Base-by-base conservation (phyloP, 2,797 vertebrate species). In the Hypotaenidia philippensis region DNA sequence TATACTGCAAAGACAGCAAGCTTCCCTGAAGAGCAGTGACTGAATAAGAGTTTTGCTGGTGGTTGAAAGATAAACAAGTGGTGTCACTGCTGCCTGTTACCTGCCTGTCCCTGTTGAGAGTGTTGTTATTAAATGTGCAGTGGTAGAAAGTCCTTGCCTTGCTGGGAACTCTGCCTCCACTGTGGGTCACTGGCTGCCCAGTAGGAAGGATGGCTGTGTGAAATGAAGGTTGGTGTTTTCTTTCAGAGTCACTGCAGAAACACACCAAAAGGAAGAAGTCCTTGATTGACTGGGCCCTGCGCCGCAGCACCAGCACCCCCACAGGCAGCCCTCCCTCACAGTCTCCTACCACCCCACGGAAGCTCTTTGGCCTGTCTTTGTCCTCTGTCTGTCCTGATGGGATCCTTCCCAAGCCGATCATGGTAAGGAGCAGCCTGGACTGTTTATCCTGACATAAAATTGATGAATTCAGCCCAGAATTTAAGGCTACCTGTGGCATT, bases 251-350 rank as follows among this genome's bases (percentile, higher is more conserved):
- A 4, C 82, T 97, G 90, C 97, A 98, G 88, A 98, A 98, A 69
- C 96, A 97, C 76, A 93, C 56, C 40, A 97, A 97, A 81, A 97
- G 97, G 84, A 98, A 98, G 91, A 98, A 98, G 74, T 98, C 98
- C 17, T 82, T 98, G 76, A 98, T 98, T 25, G 97, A 97, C 71
- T 98, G 98, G 98, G 98, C 98, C 29, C 93, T 98, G 75, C 97
- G 98, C 57, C 98, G 98, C 74, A 98, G 97, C 55, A 87, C 92
- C 68, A 96, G 88, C 89, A 96, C 95, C 49, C 97, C 97, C 10
- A 89, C 84, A 0, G 87, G 93, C 88, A 97, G 95, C 66, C 93
- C 96, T 13, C 79, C 87, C 2, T 97, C 96, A 0, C 97, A 97
- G 63, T 96, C 97, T 1, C 97, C 98, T 0, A 90, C 96, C 56